These are phyloP conservation scores for Hybos culiciformis DNA, from an alignment of 2,888 invertebrate genomes.

Conservation along the genomic window DNA sequence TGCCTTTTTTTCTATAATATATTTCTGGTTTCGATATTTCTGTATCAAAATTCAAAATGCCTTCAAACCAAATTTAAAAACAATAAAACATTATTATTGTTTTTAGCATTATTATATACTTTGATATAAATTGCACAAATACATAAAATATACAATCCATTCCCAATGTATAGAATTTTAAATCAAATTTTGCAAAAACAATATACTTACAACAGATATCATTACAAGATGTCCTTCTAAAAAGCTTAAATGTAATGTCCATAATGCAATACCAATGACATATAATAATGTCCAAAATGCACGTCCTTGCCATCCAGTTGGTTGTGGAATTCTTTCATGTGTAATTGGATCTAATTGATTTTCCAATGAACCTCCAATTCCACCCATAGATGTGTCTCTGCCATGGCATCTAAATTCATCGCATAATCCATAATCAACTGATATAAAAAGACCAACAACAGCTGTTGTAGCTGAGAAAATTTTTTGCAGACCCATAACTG, in stretches of 20 bases:
- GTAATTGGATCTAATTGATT: conserved; percentile 7
- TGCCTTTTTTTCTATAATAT: conserved; percentile 12
- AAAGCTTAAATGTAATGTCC: conserved; percentile 35
- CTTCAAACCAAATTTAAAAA: too few relatives aligned
- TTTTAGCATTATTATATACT: conserved; percentile 12
- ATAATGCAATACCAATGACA: conserved; percentile 39
- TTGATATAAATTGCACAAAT: conserved; percentile 9
- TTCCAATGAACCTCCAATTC: conserved; percentile 20
- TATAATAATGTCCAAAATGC: conserved; percentile 44
- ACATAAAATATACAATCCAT: background rate
- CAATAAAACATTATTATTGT: conserved; percentile 15
- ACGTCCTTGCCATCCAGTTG: conserved; percentile 37
- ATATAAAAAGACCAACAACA: conserved; percentile 45
- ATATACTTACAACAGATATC: conserved; percentile 11
- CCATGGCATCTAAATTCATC: conserved; percentile 47
- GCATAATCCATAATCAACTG: conserved; percentile 46
- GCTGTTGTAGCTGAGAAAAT: conserved; percentile 46
- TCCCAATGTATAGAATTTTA: background rate
- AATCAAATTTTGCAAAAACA: too few relatives aligned
- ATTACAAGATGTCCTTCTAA: conserved; percentile 20
- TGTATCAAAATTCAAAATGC: too few relatives aligned
- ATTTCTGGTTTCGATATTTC: too few relatives aligned
- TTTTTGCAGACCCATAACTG: conserved; percentile 45
- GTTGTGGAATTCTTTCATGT: conserved; percentile 20
- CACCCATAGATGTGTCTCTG: conserved; percentile 28